These are phyloP conservation scores for Zele albiditarsus DNA, from an alignment of 2,888 invertebrate species.

Conservation along the genomic window DNA sequence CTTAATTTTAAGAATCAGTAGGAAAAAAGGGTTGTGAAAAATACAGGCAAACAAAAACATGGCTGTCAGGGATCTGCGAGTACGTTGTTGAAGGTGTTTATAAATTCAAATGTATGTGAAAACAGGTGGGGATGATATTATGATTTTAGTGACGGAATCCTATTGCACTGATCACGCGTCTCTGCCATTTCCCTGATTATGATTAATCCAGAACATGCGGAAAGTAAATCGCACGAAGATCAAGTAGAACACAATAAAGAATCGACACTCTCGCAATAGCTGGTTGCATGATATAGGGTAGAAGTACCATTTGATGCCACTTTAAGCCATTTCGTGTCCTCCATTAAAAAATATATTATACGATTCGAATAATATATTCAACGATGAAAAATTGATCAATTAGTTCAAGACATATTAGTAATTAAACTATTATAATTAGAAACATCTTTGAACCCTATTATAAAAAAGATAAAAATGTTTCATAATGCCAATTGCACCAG, in stretches of 20 bases:
- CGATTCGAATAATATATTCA: too few relatives aligned
- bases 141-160: too few relatives aligned
- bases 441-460: too few relatives aligned
- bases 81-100: background rate
- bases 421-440: too few relatives aligned
- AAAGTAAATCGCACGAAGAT: background rate
- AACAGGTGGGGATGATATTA: background rate
- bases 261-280: conserved; percentile 9
- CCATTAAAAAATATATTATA: too few relatives aligned
- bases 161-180: conserved; percentile 14
- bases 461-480: too few relatives aligned
- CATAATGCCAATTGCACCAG: too few relatives aligned
- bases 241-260: background rate
- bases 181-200: background rate
- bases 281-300: conserved; percentile 32
- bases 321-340: too few relatives aligned
- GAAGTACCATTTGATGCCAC: too few relatives aligned
- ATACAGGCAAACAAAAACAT: background rate
- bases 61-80: background rate
- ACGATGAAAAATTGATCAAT: too few relatives aligned
- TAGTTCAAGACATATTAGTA: too few relatives aligned
- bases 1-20: too few relatives aligned
- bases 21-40: conserved; percentile 7
- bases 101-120: conserved; percentile 4
- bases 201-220: conserved; percentile 17